Percentiles rank a stretch among this genome's conserved stretches.
Conservation (phyloP, 2,888 invertebrate genomes). For the Leptinotarsa peninsularis region DNA sequence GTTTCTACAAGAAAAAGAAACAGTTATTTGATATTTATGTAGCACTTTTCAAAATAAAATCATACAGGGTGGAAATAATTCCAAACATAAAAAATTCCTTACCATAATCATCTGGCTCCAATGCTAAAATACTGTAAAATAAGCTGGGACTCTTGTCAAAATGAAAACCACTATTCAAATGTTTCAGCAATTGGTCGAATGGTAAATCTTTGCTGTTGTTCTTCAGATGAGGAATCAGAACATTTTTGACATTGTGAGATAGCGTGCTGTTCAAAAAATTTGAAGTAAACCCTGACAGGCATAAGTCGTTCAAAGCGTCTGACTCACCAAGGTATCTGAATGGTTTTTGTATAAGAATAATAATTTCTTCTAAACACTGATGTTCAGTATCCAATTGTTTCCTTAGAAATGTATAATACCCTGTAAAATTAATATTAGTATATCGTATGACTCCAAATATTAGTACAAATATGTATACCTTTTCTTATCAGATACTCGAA, state of each 20-base stretch:
- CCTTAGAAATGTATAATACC: slow-evolving; percentile 81
- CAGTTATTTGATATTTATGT: no score
- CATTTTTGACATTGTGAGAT: slow-evolving; percentile 76
- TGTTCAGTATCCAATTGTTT: slow-evolving; percentile 72
- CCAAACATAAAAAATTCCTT: slow-evolving; percentile 57
- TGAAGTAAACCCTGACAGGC: slow-evolving; percentile 72
- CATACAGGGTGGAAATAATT: no score
- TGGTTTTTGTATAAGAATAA: slow-evolving; percentile 83
- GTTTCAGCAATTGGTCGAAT: slow-evolving; percentile 65
- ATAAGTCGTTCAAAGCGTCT: slow-evolving; percentile 67
- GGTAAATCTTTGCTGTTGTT: slow-evolving; percentile 62
- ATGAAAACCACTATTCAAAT: slow-evolving; percentile 59
- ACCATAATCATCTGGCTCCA: slow-evolving; percentile 78
- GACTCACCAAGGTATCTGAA: slow-evolving; percentile 70
- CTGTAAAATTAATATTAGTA: slow-evolving; percentile 62
- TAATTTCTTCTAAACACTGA: slow-evolving; percentile 74
- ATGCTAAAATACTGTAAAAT: slow-evolving; percentile 75
- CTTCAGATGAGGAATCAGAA: slow-evolving; percentile 77
- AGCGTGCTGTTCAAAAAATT: slow-evolving; percentile 77
- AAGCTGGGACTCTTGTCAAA: slow-evolving; percentile 70
- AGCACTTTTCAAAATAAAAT: no score
- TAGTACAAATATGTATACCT: slow-evolving; percentile 62
- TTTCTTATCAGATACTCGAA: slow-evolving; percentile 71
- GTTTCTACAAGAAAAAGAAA: no score
- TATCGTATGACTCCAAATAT: not conserved